These are phyloP conservation scores for Petrolisthes cinctipes DNA, from an alignment of 2,888 invertebrate genomes.

Conservation along the genomic window DNA sequence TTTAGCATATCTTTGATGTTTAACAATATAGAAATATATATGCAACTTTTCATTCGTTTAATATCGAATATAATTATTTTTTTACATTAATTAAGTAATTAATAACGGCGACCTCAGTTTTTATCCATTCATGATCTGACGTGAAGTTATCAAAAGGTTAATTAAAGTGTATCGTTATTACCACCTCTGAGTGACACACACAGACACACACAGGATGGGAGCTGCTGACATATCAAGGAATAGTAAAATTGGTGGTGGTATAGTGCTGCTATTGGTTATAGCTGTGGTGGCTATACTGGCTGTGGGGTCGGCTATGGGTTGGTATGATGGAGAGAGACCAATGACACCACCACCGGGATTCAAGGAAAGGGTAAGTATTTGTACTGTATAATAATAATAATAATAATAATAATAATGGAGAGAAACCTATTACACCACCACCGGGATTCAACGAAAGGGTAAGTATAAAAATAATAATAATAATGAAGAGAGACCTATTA, in stretches of 20 bases:
- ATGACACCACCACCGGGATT: background rate
- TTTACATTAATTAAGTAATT: too few species aligned
- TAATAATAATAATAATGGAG: slow-evolving; percentile 24
- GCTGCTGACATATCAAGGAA: slow-evolving; percentile 44
- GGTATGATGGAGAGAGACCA: slow-evolving; percentile 49
- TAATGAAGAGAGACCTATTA: too few species aligned
- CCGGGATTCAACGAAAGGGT: slow-evolving; percentile 14
- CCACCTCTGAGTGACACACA: too few species aligned
- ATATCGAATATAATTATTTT: too few species aligned
- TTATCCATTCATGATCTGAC: too few species aligned
- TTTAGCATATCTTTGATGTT: too few species aligned
- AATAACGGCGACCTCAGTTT: too few species aligned
- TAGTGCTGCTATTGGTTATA: slow-evolving; percentile 57
- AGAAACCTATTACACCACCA: background rate
- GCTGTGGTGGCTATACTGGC: slow-evolving; percentile 54
- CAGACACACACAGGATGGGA: slow-evolving; percentile 7
- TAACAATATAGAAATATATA: too few species aligned
- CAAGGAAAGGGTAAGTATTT: slow-evolving; percentile 21
- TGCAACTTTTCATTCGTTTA: too few species aligned
- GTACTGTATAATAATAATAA: too few species aligned
- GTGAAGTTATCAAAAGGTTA: too few species aligned
- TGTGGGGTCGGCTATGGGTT: slow-evolving; percentile 59
- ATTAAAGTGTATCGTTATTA: too few species aligned
- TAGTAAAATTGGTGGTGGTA: slow-evolving; percentile 54
- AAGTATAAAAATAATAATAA: background rate